Evolutionary conservation across 2,797 vertebrate species (phyloP).

Genomic region (Philypnodon macrostomus): DNA sequence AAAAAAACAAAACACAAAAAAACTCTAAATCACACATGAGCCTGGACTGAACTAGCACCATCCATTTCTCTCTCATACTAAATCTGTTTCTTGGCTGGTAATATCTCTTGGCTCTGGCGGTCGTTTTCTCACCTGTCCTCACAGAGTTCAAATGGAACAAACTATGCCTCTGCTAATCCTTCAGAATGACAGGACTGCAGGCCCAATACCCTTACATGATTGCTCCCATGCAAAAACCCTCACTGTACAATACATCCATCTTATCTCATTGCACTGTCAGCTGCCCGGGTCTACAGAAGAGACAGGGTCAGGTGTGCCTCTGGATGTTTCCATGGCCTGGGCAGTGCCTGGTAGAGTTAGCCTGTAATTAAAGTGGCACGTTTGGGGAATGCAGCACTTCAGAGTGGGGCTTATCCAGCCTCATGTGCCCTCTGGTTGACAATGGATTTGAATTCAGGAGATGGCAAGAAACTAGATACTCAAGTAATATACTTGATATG

Average conservation of each 20-base stretch:
- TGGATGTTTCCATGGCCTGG: slow-evolving; percentile 47
- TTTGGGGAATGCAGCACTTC: slow-evolving; percentile 45
- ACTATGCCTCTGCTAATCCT: slow-evolving; percentile 54
- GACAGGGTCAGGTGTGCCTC: slow-evolving; percentile 40
- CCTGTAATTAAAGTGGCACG: slow-evolving; percentile 62
- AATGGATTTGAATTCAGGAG: slow-evolving; percentile 21
- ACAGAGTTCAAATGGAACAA: slow-evolving; percentile 47
- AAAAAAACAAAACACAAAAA: too few species aligned
- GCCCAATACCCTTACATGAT: slow-evolving; percentile 35
- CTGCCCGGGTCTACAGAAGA: slow-evolving; percentile 44
- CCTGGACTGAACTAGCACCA: slow-evolving; percentile 6
- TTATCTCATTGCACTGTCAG: slow-evolving; percentile 35
- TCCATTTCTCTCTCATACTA: slow-evolving; percentile 22
- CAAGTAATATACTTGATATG: neutral
- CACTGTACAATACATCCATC: slow-evolving; percentile 9
- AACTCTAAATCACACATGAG: too few species aligned
- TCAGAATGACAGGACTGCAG: slow-evolving; percentile 47
- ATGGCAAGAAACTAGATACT: neutral
- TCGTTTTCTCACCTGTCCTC: slow-evolving; percentile 39
- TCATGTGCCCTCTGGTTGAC: slow-evolving; percentile 48
- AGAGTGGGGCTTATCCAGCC: slow-evolving; percentile 37
- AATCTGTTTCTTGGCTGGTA: slow-evolving; percentile 17
- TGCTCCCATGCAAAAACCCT: slow-evolving; percentile 27
- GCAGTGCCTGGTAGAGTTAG: slow-evolving; percentile 56
- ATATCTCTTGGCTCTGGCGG: slow-evolving; percentile 14